phyloP scores from a whole-genome alignment of 2,888 invertebrate genomes.

The Oegoconia quadripuncta region DNA sequence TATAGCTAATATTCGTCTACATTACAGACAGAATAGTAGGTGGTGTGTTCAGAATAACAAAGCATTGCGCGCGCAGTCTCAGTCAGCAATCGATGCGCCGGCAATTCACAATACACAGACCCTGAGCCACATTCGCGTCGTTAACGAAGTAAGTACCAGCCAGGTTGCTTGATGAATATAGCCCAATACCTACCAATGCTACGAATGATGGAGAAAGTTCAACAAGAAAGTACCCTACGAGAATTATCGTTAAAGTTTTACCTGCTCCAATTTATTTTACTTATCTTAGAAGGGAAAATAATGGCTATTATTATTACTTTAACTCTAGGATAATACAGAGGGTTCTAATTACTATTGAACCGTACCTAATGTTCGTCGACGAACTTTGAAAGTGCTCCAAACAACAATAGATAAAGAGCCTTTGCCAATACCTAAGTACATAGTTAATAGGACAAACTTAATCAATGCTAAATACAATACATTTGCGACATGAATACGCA shows the following conservation, averaged over 20 bases:
- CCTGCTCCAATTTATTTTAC: too few species aligned
- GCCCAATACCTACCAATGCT: too few species aligned
- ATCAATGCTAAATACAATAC: not conserved
- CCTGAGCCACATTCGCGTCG: constrained; percentile 48
- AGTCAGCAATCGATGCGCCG: constrained; percentile 30
- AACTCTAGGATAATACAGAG: too few species aligned
- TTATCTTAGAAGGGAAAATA: too few species aligned
- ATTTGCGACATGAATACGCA: not conserved
- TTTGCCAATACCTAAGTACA: too few species aligned
- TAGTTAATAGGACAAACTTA: not conserved
- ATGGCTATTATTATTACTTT: too few species aligned
- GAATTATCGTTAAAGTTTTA: too few species aligned
- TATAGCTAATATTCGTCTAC: constrained; percentile 25
- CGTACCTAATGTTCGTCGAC: too few species aligned
- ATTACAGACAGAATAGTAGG: constrained; percentile 24
- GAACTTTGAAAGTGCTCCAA: not conserved
- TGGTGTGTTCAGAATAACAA: constrained; percentile 25
- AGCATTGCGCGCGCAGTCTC: constrained; percentile 32
- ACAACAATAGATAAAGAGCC: too few species aligned
- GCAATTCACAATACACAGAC: constrained; percentile 40
- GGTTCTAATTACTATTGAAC: too few species aligned
- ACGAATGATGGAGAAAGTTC: constrained; percentile 2
- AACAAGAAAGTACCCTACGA: too few species aligned
- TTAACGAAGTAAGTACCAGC: constrained; percentile 16
- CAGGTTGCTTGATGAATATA: constrained; percentile 1